Evolutionary conservation across 2,797 vertebrate genomes (phyloP), one percentile per base, ranked within the genome.

Genomic region (Takifugu ocellatus): DNA sequence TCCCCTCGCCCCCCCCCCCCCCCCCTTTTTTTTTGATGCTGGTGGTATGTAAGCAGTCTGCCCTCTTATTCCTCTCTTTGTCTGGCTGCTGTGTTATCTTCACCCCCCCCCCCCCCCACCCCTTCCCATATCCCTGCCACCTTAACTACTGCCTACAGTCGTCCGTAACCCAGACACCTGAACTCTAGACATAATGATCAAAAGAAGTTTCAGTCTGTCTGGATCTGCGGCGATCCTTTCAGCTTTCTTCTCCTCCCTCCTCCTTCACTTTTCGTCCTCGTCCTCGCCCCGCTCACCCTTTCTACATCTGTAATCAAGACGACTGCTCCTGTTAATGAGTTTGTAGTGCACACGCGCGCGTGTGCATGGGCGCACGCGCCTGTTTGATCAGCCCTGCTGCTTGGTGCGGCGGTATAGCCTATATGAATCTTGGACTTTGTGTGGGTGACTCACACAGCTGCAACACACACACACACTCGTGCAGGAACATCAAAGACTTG

Each of bases 161-260:
- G 72, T 59, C 57, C 75, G 36, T 59, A 81, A 87, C 89, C 78
- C 87, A 95, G 92, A 95, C 94, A 97, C 95, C 95, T 96, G 94
- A 96, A 94, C 92, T 91, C 93, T 90, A 93, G 93, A 94, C 94
- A 92, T 93, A 94, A 94, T 93, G 94, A 95, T 94, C 94, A 93
- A 83, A 90, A 94, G 92, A 92, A 93, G 92, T 92, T 88, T 86
- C 90, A 88, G 92, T 90, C 92, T 87, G 92, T 92, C 92, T 95
- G 91, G 92, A 91, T 86, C 77, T 66, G 87, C 86, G 90, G 92
- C 91, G 91, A 87, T 88, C 88, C 84, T 89, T 90, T 84, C 52
- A 81, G 72, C 59, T 79, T 80, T 65, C 70, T 50, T 80, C 55
- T 66, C 59, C 33, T 74, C 24, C 44, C 48, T 62, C 5, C 51